Evolutionary conservation across 2,113 vertebrate genomes (phyloP).

Genomic region (Lophius piscatorius): DNA sequence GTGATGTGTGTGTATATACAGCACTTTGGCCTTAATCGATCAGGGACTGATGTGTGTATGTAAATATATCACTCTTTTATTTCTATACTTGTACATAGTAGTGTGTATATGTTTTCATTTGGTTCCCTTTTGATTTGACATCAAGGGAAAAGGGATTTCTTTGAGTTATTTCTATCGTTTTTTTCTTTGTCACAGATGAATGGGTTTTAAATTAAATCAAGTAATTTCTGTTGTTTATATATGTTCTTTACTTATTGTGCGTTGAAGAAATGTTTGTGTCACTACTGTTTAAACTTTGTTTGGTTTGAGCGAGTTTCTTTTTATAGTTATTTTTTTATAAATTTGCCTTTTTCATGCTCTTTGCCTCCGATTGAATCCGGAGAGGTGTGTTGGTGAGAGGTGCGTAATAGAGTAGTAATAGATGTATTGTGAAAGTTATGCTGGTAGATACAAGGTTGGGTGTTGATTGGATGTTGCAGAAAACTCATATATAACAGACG

Average conservation of each 20-base stretch:
- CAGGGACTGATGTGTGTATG: conserved; percentile 79
- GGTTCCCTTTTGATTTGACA: conserved; percentile 33
- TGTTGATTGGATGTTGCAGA: conserved; percentile 21
- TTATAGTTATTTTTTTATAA: conserved; percentile 52
- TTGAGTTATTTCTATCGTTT: conserved; percentile 32
- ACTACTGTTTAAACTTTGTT: conserved; percentile 24
- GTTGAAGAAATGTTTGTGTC: conserved; percentile 27
- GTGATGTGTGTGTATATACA: conserved; percentile 35
- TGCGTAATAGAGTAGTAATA: conserved; percentile 7
- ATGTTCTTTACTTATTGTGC: conserved; percentile 66
- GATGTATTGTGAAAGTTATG: conserved; percentile 16
- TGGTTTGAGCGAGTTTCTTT: conserved; percentile 19
- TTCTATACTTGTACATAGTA: conserved; percentile 67
- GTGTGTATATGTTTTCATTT: conserved; percentile 55
- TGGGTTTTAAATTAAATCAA: conserved; percentile 62
- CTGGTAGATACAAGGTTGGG: conserved; percentile 7
- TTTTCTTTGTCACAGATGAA: conserved; percentile 26
- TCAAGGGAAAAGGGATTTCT: conserved; percentile 63
- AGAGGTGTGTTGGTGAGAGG: conserved; percentile 27
- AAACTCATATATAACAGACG: conserved; percentile 27
- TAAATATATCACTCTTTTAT: conserved; percentile 73
- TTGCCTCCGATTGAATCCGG: conserved; percentile 64
- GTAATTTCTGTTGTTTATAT: conserved; percentile 47
- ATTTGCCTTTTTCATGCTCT: conserved; percentile 75
- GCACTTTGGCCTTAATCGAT: conserved; percentile 83